Evolutionary conservation across 2,797 vertebrate genomes (phyloP).

Genomic region (Enteromius treurensis): DNA sequence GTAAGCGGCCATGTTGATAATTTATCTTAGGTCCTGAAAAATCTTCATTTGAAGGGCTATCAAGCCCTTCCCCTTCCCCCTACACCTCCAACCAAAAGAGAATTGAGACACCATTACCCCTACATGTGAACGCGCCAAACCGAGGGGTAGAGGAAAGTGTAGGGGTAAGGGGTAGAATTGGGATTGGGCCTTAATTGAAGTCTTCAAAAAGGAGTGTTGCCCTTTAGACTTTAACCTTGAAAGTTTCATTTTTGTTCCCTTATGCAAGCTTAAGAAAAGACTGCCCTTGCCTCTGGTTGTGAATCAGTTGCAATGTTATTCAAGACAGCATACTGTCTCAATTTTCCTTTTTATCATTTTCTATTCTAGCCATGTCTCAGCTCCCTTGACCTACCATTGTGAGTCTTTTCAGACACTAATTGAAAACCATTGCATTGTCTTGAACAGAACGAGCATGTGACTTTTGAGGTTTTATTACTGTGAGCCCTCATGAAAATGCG

Average conservation of each 20-base stretch:
- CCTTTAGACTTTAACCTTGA: conserved; percentile 28
- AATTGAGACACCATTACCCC: no score
- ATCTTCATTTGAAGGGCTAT: no score
- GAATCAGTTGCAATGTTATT: conserved; percentile 34
- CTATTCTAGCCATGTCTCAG: conserved; percentile 12
- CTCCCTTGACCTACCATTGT: conserved; percentile 38
- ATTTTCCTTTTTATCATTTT: conserved; percentile 38
- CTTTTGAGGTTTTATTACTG: conserved; percentile 30
- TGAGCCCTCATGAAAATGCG: neutral
- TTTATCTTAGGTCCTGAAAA: no score
- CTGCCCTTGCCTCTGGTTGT: conserved; percentile 25
- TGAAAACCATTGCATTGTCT: conserved; percentile 37
- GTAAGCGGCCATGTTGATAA: no score
- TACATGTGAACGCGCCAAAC: no score
- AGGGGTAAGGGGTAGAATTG: no score
- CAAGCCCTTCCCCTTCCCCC: no score
- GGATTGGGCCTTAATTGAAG: neutral
- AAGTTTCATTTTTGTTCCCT: conserved; percentile 4
- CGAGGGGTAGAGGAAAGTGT: no score
- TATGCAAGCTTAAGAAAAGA: conserved; percentile 18
- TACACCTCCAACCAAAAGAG: no score
- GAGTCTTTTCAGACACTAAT: conserved; percentile 41
- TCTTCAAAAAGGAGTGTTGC: conserved; percentile 13
- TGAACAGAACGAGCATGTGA: conserved; percentile 31
- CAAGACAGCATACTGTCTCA: conserved; percentile 22